A percentile compares a stretch with the other conserved stretches of the same genome.
phyloP scores from a whole-genome alignment of 64 coral and sea anemone genomes.

The Orbicella faveolata region DNA sequence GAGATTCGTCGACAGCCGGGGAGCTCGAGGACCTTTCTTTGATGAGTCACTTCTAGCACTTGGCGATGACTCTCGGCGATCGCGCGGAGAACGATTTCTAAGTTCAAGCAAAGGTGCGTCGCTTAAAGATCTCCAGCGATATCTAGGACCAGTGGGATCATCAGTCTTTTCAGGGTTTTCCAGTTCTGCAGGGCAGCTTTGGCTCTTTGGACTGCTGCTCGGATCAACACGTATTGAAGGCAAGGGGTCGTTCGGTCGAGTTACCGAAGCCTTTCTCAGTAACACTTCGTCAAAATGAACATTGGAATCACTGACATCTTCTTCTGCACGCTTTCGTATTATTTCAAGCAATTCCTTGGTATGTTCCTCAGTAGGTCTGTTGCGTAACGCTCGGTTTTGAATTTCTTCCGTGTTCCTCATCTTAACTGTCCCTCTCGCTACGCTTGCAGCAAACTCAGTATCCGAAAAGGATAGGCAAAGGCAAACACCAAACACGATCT shows the following conservation, averaged over 20 bases:
- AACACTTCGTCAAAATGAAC: constrained; percentile 25
- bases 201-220: neutral
- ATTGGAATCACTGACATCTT: constrained; percentile 1
- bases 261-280: constrained; percentile 17
- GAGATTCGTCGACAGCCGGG: neutral
- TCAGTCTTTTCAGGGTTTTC: neutral
- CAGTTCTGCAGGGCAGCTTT: neutral
- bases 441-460: neutral
- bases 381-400: constrained; percentile 6
- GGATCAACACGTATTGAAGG: constrained; percentile 24
- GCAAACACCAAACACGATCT: neutral
- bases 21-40: neutral
- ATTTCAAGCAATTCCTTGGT: constrained; percentile 30
- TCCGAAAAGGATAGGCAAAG: too few relatives aligned
- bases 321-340: constrained; percentile 4
- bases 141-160: neutral
- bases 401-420: constrained; percentile 1
- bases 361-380: constrained; percentile 23
- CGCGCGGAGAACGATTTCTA: neutral
- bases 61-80: neutral
- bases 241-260: constrained; percentile 29
- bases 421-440: neutral
- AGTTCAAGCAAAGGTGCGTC: constrained; percentile 21
- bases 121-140: constrained; percentile 30
- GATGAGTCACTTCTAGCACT: constrained; percentile 2